These are phyloP conservation scores for Eurosta solidaginis DNA, from an alignment of 1,140 invertebrate genomes.

Conservation along the genomic window DNA sequence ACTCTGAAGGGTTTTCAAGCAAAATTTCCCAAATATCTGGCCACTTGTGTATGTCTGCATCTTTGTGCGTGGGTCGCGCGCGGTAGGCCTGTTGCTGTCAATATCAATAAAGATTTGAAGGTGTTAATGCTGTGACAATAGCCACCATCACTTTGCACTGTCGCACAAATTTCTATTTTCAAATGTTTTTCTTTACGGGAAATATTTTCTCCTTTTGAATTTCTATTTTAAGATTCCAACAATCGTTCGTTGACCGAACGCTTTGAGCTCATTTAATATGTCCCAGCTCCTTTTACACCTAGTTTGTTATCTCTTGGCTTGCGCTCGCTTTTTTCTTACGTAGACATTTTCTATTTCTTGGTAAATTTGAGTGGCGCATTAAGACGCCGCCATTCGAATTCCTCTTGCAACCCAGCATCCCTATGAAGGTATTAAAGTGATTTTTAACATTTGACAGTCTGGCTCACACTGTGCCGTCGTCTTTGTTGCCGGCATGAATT, in stretches of 20 bases:
- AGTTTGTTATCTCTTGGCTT: neutral
- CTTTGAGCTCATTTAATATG: neutral
- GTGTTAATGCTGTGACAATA: neutral
- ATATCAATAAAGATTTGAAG: neutral
- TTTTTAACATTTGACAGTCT: neutral
- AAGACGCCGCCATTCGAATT: neutral
- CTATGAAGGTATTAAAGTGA: constrained; percentile 2
- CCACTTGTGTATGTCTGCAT: too few species aligned
- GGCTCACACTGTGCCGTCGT: neutral
- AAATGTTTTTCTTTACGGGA: neutral
- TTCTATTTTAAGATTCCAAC: neutral
- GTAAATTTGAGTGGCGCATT: neutral
- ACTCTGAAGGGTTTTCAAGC: neutral
- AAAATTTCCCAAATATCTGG: neutral
- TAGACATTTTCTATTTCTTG: too few species aligned
- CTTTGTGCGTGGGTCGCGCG: too few species aligned
- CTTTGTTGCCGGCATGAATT: neutral
- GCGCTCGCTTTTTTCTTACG: neutral
- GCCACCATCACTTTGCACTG: neutral
- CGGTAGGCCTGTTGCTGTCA: neutral
- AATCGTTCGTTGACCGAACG: neutral
- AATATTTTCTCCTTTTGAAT: neutral
- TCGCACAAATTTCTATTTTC: neutral
- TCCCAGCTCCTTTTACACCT: neutral
- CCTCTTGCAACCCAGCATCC: neutral